Base-by-base conservation (phyloP, 2,888 invertebrate genomes). In the Archips xylosteana region DNA sequence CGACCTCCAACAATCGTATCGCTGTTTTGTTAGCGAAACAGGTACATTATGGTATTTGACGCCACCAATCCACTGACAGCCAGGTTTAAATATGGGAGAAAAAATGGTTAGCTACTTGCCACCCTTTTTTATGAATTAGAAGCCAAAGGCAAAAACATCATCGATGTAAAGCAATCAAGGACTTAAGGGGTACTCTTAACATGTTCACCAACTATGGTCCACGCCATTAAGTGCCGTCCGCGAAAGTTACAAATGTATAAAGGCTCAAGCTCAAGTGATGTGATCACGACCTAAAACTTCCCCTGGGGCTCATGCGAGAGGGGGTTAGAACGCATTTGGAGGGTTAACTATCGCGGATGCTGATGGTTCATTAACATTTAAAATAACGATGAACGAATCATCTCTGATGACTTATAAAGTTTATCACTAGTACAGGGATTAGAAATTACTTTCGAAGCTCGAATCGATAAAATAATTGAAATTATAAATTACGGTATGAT, bases 331-430 rank as follows among this genome's bases (percentile, higher is more conserved):
- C 45, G 15, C 54, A 23, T 54, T 23, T 54, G 15, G 23, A 8
- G 54, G 54, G 54, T 54, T 54, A 54, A 54, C 54, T 54, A 54
- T 54, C 15, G 23, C 8, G 54, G 54, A 54, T n/a, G 54, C 15
- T 54, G 54, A 54, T 54, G 54, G 23, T 54, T 23, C 2, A 54
- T 54, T 54, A 23, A 23, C 54, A 54, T 54, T 54, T 23, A 54
- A 54, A 54, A 54, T 54, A 23, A 54, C 23, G 54, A 54, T 23
- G 54, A 23, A 54, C 15, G 54, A 23, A 6, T 54, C 51, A 54
- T 54, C 9, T 51, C n/a, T 2, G 5, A 51, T 3, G n/a, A n/a
- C 5, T 3, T n/a, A 6, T 51, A n/a, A 15, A 47, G 12, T 47
- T 9, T 47, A 23, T 23, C 23, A 23, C 23, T 23, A 23, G 23